Conservation (phyloP, 35 echinoderm and acorn worm species). For the Patiria miniata region DNA sequence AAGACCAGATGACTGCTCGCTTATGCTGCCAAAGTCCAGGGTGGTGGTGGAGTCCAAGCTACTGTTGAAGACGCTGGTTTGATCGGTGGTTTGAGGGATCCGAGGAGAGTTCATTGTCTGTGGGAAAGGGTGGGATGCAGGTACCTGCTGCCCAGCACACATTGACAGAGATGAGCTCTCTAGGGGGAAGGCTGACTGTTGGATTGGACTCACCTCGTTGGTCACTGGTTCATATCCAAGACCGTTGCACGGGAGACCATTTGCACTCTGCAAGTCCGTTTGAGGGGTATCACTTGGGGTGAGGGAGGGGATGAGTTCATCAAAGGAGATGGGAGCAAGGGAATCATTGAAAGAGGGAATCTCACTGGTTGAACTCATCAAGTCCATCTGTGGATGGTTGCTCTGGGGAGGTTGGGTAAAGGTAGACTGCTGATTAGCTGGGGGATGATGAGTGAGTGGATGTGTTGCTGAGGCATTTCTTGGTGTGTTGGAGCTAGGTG, state of each 20-base stretch:
- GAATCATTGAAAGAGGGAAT: constrained; percentile 21
- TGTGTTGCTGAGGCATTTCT: background rate
- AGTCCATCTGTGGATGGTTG: background rate
- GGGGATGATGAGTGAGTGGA: background rate
- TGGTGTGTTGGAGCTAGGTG: constrained; percentile 1
- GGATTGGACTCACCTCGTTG: background rate
- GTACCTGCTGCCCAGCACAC: constrained; percentile 15
- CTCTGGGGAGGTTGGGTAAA: background rate
- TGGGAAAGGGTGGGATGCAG: background rate
- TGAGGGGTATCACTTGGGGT: background rate
- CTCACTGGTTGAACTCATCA: background rate
- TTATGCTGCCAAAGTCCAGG: background rate
- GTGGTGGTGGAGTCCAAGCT: background rate
- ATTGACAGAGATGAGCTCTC: background rate
- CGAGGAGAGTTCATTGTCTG: background rate
- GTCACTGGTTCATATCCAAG: background rate
- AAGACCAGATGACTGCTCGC: background rate
- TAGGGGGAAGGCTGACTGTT: background rate
- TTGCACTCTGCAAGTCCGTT: background rate
- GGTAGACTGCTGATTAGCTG: background rate
- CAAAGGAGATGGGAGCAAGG: constrained; percentile 15
- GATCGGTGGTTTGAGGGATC: background rate
- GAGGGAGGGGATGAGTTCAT: constrained; percentile 1
- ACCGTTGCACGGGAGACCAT: background rate
- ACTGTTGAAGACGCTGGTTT: background rate